phyloP scores from a whole-genome alignment of 2,888 invertebrate species.

The Tholera decimalis region DNA sequence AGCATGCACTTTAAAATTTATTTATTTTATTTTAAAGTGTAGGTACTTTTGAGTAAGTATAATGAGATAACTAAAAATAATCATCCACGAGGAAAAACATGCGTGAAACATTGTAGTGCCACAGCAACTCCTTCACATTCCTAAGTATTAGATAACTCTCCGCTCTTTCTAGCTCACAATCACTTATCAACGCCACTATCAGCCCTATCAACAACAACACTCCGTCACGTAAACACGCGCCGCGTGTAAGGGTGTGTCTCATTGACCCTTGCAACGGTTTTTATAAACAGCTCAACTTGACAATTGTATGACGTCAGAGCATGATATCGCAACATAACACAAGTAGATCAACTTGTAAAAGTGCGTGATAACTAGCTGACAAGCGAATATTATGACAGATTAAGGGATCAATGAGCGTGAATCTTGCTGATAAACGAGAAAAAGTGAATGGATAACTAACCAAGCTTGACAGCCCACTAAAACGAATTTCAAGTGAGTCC shows the following conservation, averaged over 20 bases:
- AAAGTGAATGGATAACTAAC: background rate
- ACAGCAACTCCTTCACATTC: background rate
- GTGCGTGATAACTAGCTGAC: background rate
- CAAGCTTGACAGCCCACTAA: background rate
- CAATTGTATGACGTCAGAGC: constrained; percentile 64
- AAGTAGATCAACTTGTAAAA: constrained; percentile 20
- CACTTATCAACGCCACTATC: constrained; percentile 26
- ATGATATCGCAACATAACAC: constrained; percentile 19
- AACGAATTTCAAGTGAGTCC: too few species aligned
- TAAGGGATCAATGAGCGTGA: background rate
- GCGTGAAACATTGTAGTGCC: background rate
- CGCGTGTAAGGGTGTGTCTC: constrained; percentile 73
- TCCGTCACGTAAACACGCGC: constrained; percentile 54
- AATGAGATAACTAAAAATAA: too few species aligned
- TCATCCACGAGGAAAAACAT: constrained; percentile 16
- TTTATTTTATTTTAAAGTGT: too few species aligned
- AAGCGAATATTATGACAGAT: background rate
- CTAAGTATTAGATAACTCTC: constrained; percentile 5
- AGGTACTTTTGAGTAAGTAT: background rate
- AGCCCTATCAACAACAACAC: constrained; percentile 33
- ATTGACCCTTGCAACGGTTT: constrained; percentile 62
- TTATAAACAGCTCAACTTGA: constrained; percentile 62
- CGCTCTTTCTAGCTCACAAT: constrained; percentile 4
- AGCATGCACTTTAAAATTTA: too few species aligned
- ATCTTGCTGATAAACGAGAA: background rate